Evolutionary conservation across 2,888 invertebrate species (phyloP).

Genomic region (Drosophila testacea): DNA sequence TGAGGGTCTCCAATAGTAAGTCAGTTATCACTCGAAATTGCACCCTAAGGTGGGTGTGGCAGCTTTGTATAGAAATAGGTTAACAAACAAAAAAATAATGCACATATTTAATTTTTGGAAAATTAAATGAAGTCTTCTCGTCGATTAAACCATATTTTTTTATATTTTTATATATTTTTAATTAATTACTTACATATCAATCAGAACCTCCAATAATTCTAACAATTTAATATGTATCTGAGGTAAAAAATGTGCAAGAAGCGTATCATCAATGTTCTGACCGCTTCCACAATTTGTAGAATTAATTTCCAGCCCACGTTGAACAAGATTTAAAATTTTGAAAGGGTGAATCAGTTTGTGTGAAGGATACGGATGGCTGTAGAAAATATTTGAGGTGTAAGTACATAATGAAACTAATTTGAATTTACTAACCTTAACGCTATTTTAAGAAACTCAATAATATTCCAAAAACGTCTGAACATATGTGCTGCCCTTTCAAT

Average conservation of each 20-base stretch:
- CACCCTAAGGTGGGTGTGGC: conserved; percentile 56
- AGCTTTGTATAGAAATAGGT: conserved; percentile 28
- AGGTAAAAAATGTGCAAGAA: conserved; percentile 39
- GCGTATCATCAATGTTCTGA: conserved; percentile 39
- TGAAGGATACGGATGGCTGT: conserved; percentile 47
- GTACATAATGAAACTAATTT: background rate
- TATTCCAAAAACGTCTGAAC: conserved; percentile 51
- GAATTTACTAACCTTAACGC: conserved; percentile 40
- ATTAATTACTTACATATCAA: conserved; percentile 49
- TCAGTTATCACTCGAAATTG: conserved; percentile 45
- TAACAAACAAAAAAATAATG: no score
- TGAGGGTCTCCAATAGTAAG: conserved; percentile 45
- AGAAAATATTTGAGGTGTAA: background rate
- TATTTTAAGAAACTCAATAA: conserved; percentile 56
- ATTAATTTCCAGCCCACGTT: conserved; percentile 41
- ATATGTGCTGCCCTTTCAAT: conserved; percentile 38
- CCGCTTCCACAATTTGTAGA: conserved; percentile 10
- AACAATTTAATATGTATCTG: conserved; percentile 49
- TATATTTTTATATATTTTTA: no score
- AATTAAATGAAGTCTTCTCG: no score
- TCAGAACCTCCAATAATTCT: conserved; percentile 56
- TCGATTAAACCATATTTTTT: no score
- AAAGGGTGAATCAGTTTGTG: conserved; percentile 41
- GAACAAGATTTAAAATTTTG: conserved; percentile 50
- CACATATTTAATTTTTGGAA: no score